These are phyloP conservation scores for Dermatophagoides farinae DNA, from an alignment of 1,140 invertebrate species.

Conservation along the genomic window DNA sequence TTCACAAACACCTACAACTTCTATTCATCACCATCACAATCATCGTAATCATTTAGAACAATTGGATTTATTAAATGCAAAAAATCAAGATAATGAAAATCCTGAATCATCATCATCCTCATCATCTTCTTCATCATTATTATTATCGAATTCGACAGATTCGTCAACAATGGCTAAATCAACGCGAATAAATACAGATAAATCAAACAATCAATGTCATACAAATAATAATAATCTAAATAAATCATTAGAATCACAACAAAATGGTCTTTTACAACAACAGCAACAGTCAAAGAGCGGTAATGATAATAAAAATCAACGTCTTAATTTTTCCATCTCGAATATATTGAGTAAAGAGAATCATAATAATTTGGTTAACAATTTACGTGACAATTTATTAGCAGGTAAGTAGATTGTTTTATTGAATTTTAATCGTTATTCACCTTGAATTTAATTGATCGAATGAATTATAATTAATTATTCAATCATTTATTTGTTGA, in stretches of 20 bases:
- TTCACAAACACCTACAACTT: too few species aligned
- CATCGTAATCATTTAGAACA: too few species aligned
- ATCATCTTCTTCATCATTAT: too few species aligned
- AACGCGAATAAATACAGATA: neutral
- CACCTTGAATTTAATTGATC: neutral
- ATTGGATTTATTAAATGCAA: too few species aligned
- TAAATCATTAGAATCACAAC: too few species aligned
- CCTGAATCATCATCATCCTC: too few species aligned
- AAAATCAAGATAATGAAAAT: too few species aligned
- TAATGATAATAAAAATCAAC: neutral
- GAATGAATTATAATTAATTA: neutral
- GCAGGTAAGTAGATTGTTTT: neutral
- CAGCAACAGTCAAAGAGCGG: neutral
- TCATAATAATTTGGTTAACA: conserved; percentile 1
- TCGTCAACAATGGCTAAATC: neutral
- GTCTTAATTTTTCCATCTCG: conserved; percentile 4
- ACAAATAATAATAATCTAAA: neutral
- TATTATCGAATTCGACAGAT: neutral
- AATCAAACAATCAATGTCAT: neutral
- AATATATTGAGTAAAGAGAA: conserved; percentile 1
- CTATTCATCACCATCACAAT: too few species aligned
- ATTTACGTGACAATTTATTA: neutral
- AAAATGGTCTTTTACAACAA: too few species aligned
- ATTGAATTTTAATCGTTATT: neutral
- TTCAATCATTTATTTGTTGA: neutral